phyloP scores from a whole-genome alignment of 1,140 invertebrate genomes.

The Forficula auricularia region DNA sequence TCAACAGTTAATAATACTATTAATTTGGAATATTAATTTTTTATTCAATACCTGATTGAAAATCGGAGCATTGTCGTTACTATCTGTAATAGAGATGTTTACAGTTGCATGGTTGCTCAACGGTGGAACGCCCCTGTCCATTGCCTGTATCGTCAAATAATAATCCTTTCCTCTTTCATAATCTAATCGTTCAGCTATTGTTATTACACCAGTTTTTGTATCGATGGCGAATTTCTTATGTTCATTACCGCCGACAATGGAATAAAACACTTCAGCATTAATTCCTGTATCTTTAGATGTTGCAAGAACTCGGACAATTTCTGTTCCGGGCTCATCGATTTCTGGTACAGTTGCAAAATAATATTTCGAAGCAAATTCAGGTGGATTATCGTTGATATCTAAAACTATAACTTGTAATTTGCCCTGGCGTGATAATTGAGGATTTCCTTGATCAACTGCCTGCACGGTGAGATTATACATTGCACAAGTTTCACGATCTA shows the following conservation, averaged over 20 bases:
- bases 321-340: slow-evolving; percentile 50
- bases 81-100: slow-evolving; percentile 71
- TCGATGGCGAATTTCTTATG: slow-evolving; percentile 69
- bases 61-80: slow-evolving; percentile 75
- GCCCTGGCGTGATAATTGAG: slow-evolving; percentile 39
- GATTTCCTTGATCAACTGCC: slow-evolving; percentile 59
- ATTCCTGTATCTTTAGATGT: slow-evolving; percentile 82
- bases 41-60: slow-evolving; percentile 63
- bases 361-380: slow-evolving; percentile 64
- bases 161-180: slow-evolving; percentile 74
- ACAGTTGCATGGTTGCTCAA: slow-evolving; percentile 70
- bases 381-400: slow-evolving; percentile 86
- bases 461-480: slow-evolving; percentile 70
- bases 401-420: slow-evolving; percentile 43
- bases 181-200: slow-evolving; percentile 59
- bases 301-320: slow-evolving; percentile 65
- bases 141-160: slow-evolving; percentile 73
- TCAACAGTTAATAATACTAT: too few species aligned
- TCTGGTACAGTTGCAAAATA: slow-evolving; percentile 61
- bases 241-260: slow-evolving; percentile 73
- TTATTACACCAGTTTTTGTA: slow-evolving; percentile 51
- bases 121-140: slow-evolving; percentile 70
- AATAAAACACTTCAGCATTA: slow-evolving; percentile 83
- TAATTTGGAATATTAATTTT: too few species aligned
- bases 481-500: slow-evolving; percentile 72